These are phyloP conservation scores for Rhabdomys dilectus DNA, from an alignment of 2,113 vertebrate genomes.

Conservation along the genomic window DNA sequence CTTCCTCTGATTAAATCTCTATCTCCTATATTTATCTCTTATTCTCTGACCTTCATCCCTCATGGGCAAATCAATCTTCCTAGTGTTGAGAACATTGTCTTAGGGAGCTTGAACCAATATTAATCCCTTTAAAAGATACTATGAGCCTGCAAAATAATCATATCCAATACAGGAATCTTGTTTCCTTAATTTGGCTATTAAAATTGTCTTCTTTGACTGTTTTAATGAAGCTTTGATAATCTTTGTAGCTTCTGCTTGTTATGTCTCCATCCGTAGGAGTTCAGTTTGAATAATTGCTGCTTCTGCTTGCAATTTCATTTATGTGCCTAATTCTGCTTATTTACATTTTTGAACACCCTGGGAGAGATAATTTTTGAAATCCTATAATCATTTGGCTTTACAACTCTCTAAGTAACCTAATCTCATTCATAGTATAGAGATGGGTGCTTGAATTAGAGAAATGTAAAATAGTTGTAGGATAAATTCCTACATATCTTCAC, in stretches of 20 bases:
- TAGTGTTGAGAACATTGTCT: background rate
- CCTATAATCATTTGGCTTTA: conserved; percentile 30
- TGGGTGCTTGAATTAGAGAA: background rate
- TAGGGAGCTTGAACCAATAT: background rate
- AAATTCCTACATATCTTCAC: background rate
- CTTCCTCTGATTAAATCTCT: background rate
- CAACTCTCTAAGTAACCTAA: background rate
- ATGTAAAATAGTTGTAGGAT: background rate
- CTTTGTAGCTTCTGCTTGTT: conserved; percentile 33
- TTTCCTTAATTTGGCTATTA: conserved; percentile 33
- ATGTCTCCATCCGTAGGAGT: background rate
- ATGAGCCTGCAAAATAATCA: background rate
- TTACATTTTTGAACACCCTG: conserved; percentile 58
- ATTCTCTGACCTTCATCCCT: background rate
- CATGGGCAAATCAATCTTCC: background rate
- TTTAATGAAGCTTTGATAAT: conserved; percentile 33
- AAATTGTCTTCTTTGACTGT: background rate
- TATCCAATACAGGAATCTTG: background rate
- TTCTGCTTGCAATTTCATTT: conserved; percentile 36
- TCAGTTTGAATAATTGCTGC: conserved; percentile 53
- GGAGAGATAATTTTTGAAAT: conserved; percentile 55
- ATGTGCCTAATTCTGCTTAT: conserved; percentile 57
- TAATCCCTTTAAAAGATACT: background rate
- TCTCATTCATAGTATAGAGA: conserved; percentile 17
- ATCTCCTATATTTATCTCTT: background rate